A percentile compares a stretch with the other conserved stretches of the same genome.
phyloP scores from a whole-genome alignment of 2,888 invertebrate species.

The Epistrophe eligans region DNA sequence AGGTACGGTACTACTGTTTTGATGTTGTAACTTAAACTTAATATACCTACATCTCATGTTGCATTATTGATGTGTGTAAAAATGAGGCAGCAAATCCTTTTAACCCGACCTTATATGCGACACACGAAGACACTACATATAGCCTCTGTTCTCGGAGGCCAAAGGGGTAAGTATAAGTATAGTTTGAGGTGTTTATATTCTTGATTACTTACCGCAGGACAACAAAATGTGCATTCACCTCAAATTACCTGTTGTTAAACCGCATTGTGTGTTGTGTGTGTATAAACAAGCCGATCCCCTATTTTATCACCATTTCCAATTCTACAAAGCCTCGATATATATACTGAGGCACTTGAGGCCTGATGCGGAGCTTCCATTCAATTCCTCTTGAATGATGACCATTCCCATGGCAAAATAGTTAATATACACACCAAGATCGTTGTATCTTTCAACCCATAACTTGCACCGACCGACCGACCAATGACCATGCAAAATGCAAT shows the following conservation, averaged over 20 bases:
- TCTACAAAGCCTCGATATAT: background rate
- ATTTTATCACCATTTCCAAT: conserved; percentile 15
- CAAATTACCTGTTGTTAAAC: conserved; percentile 62
- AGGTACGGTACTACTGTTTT: conserved; percentile 7
- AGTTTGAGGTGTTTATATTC: conserved; percentile 50
- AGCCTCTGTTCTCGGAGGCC: background rate
- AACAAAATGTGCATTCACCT: conserved; percentile 70
- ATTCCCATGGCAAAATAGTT: conserved; percentile 35
- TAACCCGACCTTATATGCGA: conserved; percentile 27
- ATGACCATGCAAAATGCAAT: conserved; percentile 22
- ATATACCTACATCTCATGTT: conserved; percentile 47
- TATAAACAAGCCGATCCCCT: conserved; percentile 17
- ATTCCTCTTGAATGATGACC: conserved; percentile 55
- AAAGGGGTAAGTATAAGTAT: background rate
- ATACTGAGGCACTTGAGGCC: background rate
- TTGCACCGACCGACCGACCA: background rate
- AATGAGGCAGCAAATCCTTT: conserved; percentile 34
- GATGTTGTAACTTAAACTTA: conserved; percentile 39
- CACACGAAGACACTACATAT: conserved; percentile 17
- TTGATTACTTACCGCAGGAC: conserved; percentile 68
- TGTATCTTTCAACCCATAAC: conserved; percentile 1
- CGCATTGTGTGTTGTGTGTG: conserved; percentile 35
- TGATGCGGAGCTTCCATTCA: conserved; percentile 35
- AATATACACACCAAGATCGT: background rate
- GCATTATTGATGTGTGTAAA: conserved; percentile 50